These are phyloP conservation scores for Epistrophella euchroma DNA, from an alignment of 2,888 invertebrate genomes.

Conservation along the genomic window DNA sequence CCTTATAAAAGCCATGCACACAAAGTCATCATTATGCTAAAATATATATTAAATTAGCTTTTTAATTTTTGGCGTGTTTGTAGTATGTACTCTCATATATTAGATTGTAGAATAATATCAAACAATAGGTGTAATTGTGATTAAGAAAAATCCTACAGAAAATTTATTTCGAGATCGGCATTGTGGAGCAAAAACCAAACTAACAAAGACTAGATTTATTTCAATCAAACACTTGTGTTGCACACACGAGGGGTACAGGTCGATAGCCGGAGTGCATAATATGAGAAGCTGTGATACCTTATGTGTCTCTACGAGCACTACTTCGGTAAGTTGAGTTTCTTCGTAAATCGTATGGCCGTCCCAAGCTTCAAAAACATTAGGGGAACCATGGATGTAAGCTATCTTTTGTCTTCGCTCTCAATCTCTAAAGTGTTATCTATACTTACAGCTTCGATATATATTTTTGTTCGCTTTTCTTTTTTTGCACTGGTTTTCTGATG, in stretches of 20 bases:
- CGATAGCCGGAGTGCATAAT: constrained; percentile 6
- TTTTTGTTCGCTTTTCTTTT: not conserved
- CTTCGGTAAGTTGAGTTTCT: constrained; percentile 8
- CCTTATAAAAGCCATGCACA: not conserved
- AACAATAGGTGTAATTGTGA: constrained; percentile 4
- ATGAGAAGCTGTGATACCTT: not conserved
- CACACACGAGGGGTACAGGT: constrained; percentile 21
- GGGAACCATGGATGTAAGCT: constrained; percentile 32
- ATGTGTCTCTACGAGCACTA: constrained; percentile 1
- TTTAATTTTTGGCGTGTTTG: not conserved
- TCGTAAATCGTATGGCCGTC: constrained; percentile 8
- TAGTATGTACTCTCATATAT: too few species aligned
- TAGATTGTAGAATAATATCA: not conserved
- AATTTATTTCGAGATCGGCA: constrained; percentile 10
- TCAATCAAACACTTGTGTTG: constrained; percentile 14
- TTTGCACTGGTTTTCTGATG: constrained; percentile 11
- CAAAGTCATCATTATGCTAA: not conserved
- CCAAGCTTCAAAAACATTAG: constrained; percentile 32
- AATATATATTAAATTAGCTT: not conserved
- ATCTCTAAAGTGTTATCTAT: constrained; percentile 31
- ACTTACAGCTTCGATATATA: constrained; percentile 9
- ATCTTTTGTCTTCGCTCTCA: constrained; percentile 52
- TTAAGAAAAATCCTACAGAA: not conserved
- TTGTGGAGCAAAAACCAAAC: constrained; percentile 15
- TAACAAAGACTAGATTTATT: constrained; percentile 8